These are phyloP conservation scores for Microcaecilia unicolor DNA, from an alignment of 2,797 vertebrate species.

Conservation along the genomic window DNA sequence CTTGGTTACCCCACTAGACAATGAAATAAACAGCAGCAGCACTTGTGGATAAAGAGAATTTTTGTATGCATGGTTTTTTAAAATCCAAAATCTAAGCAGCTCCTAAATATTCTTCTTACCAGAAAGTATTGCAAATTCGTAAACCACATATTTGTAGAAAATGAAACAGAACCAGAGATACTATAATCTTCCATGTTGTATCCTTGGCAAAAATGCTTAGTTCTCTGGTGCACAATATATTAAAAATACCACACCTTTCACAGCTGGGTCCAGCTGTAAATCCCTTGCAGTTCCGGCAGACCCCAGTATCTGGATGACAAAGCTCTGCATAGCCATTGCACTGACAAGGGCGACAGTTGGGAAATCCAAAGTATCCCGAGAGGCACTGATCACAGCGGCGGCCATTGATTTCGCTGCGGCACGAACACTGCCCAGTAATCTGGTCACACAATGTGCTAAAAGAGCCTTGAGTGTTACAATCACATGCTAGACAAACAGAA, in stretches of 20 bases:
- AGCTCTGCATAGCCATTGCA: conserved; percentile 60
- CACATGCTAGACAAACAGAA: conserved; percentile 52
- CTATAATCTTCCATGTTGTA: no score
- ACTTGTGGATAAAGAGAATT: no score
- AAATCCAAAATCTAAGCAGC: no score
- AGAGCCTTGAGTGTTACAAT: conserved; percentile 66
- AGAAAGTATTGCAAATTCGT: no score
- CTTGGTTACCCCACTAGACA: no score
- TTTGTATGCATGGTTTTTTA: no score
- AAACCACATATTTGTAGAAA: no score
- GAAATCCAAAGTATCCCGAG: conserved; percentile 68
- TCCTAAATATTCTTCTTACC: no score
- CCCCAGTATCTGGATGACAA: conserved; percentile 57
- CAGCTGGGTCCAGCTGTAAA: conserved; percentile 59
- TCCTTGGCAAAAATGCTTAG: no score
- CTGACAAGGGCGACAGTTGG: conserved; percentile 58
- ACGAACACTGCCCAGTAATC: conserved; percentile 67
- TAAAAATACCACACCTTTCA: conserved; percentile 59
- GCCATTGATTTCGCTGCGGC: conserved; percentile 47
- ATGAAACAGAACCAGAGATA: no score
- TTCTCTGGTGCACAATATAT: no score
- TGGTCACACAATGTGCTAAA: conserved; percentile 61
- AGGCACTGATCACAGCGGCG: conserved; percentile 60
- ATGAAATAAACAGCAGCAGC: no score
- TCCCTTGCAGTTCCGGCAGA: conserved; percentile 53